phyloP scores from a whole-genome alignment of 2,113 vertebrate genomes.

The Lycocorax pyrrhopterus region DNA sequence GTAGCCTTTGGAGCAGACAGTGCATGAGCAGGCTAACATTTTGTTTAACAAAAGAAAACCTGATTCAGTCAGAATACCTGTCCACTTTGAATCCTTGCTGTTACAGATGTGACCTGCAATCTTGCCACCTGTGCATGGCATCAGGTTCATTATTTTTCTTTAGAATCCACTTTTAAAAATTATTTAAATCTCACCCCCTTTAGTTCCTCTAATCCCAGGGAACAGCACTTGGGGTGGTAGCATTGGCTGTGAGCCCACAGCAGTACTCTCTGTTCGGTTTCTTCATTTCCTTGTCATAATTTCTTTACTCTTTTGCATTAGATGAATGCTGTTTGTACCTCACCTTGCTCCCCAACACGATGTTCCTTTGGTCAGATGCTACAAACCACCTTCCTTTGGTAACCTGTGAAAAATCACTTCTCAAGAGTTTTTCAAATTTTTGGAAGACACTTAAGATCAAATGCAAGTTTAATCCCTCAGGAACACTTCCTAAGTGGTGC shows the following conservation, averaged over 20 bases:
- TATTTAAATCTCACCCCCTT: not conserved
- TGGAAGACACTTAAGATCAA: not conserved
- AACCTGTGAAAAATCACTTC: not conserved
- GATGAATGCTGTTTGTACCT: not conserved
- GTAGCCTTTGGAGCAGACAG: not conserved
- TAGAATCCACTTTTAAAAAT: not conserved
- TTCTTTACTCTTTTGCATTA: not conserved
- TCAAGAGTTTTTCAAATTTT: not conserved
- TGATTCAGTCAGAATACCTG: not conserved
- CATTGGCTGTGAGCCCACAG: not conserved
- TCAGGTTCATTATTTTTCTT: not conserved
- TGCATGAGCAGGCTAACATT: not conserved
- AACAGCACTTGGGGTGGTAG: not conserved
- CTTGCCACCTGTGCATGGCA: not conserved
- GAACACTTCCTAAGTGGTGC: not conserved
- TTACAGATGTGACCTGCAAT: accelerated
- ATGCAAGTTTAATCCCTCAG: not conserved
- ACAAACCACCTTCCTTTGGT: not conserved
- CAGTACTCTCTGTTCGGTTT: not conserved
- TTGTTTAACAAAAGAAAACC: not conserved
- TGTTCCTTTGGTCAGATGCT: not conserved
- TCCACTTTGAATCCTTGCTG: not conserved
- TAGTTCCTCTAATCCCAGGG: not conserved
- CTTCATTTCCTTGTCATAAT: not conserved
- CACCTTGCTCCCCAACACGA: accelerated